Percentiles rank a stretch among this genome's conserved stretches.
Evolutionary conservation across 2,888 invertebrate genomes (phyloP).

Genomic region (Venusia cambrica): DNA sequence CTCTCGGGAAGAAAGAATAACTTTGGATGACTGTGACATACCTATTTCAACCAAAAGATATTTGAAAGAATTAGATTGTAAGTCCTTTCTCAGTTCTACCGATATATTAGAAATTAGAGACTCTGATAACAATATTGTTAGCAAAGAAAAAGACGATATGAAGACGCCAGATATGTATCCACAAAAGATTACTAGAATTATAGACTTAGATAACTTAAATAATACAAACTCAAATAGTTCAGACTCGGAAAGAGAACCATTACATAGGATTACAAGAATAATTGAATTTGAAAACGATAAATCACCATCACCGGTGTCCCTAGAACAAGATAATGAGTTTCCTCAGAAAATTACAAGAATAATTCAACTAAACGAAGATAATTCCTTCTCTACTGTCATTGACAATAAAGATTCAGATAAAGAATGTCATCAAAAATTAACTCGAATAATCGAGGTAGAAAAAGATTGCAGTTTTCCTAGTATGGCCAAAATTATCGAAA

Average conservation of each 20-base stretch:
- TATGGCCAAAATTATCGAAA: constrained; percentile 76
- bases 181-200: constrained; percentile 72
- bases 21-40: constrained; percentile 57
- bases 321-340: constrained; percentile 52
- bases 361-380: constrained; percentile 67
- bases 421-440: constrained; percentile 58
- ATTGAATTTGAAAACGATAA: constrained; percentile 67
- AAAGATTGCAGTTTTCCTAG: constrained; percentile 70
- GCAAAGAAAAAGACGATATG: constrained; percentile 44
- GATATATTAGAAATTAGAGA: constrained; percentile 56
- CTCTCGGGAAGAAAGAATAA: constrained; percentile 70
- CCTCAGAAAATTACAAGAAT: constrained; percentile 68
- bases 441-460: constrained; percentile 63
- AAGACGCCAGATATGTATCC: constrained; percentile 53
- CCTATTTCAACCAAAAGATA: constrained; percentile 52
- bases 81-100: constrained; percentile 51
- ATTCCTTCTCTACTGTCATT: constrained; percentile 59
- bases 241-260: constrained; percentile 58
- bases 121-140: constrained; percentile 37
- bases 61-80: constrained; percentile 55
- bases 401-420: constrained; percentile 55
- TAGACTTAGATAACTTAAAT: constrained; percentile 65
- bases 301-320: constrained; percentile 46
- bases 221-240: constrained; percentile 39
- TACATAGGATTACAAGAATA: constrained; percentile 70